Percentiles rank a stretch among this genome's conserved stretches.
Conservation (phyloP, 2,797 vertebrate species). For the Muraenolepis orangiensis region DNA sequence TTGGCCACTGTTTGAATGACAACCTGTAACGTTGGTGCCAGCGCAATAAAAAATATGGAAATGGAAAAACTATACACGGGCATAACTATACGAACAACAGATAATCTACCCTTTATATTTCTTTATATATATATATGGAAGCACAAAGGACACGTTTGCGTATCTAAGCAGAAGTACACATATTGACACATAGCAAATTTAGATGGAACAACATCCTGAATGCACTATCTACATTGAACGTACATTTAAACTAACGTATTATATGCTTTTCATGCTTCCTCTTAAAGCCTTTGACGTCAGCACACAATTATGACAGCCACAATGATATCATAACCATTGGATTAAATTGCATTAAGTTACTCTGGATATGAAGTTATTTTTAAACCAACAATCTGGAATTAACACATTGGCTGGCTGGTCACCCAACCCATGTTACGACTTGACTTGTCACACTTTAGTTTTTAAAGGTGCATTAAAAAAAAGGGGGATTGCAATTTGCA, state of each 20-base stretch:
- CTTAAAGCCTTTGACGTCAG: no score
- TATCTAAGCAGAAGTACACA: no score
- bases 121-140: background rate
- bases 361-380: background rate
- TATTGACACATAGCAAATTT: no score
- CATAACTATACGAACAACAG: background rate
- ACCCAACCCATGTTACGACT: background rate
- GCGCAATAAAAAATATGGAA: background rate
- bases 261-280: no score
- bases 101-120: background rate
- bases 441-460: background rate
- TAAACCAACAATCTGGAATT: background rate
- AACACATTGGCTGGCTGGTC: background rate
- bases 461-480: background rate
- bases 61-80: background rate
- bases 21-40: no score
- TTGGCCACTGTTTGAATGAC: slow-evolving; percentile 47
- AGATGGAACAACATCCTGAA: no score
- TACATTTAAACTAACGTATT: no score
- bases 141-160: background rate
- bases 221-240: no score
- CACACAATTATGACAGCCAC: no score
- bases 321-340: no score
- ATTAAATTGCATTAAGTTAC: background rate
- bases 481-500: background rate